Evolutionary conservation across 2,113 vertebrate species (phyloP).

Genomic region (Dendrocopos noguchii): DNA sequence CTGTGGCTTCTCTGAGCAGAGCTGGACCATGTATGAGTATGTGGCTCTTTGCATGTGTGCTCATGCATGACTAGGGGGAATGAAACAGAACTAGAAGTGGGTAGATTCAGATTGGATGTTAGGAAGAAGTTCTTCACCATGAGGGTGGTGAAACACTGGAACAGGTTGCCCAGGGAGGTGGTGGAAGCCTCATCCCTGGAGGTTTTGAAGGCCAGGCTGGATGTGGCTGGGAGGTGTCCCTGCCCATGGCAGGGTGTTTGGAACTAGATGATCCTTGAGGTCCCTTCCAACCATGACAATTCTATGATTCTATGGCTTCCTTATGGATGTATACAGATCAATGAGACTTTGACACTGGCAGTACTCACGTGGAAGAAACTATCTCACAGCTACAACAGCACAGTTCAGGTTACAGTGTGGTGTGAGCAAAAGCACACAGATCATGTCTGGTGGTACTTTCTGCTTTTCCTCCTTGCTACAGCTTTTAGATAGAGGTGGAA

Average conservation of each 20-base stretch:
- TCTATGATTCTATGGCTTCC: neutral
- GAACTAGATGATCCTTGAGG: no score
- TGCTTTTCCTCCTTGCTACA: neutral
- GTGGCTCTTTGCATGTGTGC: neutral
- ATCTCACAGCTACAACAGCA: neutral
- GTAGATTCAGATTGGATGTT: no score
- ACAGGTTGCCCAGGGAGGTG: no score
- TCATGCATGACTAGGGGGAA: neutral
- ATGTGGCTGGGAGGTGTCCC: no score
- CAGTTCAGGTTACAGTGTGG: neutral
- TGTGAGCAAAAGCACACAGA: neutral
- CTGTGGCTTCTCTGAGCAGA: neutral
- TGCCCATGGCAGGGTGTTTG: no score
- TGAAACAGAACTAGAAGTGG: no score
- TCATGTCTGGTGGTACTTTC: neutral
- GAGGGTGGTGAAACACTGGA: no score
- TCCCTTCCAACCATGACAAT: no score
- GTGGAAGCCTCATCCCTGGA: no score
- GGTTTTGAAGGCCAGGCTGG: no score
- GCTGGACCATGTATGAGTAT: neutral
- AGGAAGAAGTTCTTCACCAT: no score
- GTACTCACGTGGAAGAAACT: neutral
- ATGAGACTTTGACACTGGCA: neutral
- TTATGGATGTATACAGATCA: rapidly evolving
- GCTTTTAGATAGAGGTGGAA: neutral